Evolutionary conservation across 2,888 invertebrate species (phyloP), one percentile per base, ranked within the genome.

Genomic region (Panopea generosa): DNA sequence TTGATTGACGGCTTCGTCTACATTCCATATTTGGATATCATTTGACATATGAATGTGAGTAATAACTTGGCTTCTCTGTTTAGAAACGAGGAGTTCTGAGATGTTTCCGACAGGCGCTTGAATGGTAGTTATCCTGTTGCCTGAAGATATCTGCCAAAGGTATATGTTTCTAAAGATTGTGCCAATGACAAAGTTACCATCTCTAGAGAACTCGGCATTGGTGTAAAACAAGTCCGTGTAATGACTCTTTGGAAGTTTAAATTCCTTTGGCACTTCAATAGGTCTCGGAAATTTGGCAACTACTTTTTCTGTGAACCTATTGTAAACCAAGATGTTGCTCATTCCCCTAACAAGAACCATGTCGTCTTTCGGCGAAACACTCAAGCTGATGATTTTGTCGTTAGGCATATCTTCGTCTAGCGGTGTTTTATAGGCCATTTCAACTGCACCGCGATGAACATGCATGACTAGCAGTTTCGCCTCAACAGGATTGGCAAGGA

Each of bases 151-250:
- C 26, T 89, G 82, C 91, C 91, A 92, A 18, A 92, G 73, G 66
- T 91, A 91, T 26, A 92, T 84, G 66, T 90, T 90, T 27, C 92
- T 71, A 80, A 92, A 91, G n/a, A 92, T 85, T 18, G 90, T 84
- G 4, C 83, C 91, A 18, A 91, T 84, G 22, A 92, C 87, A 65
- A 78, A 87, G 20, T 87, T 84, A 57, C 90, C 89, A 72, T 91
- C 91, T 16, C 85, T 74, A 0, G 90, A 89, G 74, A 92, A 90
- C 20, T 86, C 82, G 0, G 91, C 92, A 52, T 90, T 84, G 2
- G 88, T 89, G 78, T 89, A 92, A 50, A 68, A 68, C 62, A 87
- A 66, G 20, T 87, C 84, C 6, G 69, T 77, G 61, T 86, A 88
- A 53, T 83, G 69, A 27, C 88, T 85, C 55, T 86, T 88, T 16